Conservation (phyloP, 2,113 vertebrate genomes). For the Cichladusa arquata region DNA sequence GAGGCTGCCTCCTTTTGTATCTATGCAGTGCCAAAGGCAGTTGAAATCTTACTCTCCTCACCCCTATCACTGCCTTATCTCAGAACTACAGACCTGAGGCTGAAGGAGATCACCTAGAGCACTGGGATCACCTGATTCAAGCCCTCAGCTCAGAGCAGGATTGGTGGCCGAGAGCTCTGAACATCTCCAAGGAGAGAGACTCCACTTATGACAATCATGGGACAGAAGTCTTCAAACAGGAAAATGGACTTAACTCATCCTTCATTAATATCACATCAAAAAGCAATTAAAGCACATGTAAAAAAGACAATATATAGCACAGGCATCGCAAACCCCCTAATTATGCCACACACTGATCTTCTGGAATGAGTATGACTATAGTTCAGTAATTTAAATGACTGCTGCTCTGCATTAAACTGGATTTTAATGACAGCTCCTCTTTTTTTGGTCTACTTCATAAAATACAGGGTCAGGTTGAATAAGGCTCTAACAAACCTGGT, state of each 20-base stretch:
- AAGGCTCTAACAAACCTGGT: not conserved
- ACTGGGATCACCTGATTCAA: not conserved
- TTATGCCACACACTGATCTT: not conserved
- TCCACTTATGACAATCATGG: not conserved
- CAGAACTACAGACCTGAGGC: not conserved
- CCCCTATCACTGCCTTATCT: not conserved
- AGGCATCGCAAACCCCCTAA: not conserved
- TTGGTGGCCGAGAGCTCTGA: not conserved
- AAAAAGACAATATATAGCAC: not conserved
- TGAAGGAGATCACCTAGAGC: not conserved
- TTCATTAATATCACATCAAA: not conserved
- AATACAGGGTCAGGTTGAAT: not conserved
- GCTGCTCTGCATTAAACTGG: not conserved
- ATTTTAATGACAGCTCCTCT: not conserved
- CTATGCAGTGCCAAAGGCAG: not conserved
- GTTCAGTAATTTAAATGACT: not conserved
- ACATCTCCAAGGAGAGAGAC: not conserved
- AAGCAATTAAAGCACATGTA: not conserved
- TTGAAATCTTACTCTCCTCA: not conserved
- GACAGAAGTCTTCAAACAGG: not conserved
- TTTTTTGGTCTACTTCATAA: not conserved
- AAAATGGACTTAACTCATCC: not conserved
- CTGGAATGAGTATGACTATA: not conserved
- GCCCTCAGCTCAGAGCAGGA: not conserved
- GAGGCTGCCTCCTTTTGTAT: not conserved